A percentile compares a stretch with the other conserved stretches of the same genome.
Conservation (phyloP, 2,797 vertebrate species). For the Vireo griseus region DNA sequence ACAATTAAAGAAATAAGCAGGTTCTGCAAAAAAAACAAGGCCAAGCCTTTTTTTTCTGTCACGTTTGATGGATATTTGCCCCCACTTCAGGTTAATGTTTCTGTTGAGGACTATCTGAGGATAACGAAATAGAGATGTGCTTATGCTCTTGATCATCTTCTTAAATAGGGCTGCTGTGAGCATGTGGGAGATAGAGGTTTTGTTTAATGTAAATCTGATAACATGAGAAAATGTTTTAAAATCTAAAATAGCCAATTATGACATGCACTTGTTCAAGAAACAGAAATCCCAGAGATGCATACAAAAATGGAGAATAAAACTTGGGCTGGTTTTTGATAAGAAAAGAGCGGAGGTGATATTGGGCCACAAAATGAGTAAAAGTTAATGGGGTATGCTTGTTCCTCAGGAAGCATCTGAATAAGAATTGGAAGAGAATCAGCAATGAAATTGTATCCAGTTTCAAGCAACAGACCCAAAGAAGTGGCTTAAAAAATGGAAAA, state of each 20-base stretch:
- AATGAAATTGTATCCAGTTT: background rate
- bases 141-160: background rate
- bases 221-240: background rate
- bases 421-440: background rate
- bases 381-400: background rate
- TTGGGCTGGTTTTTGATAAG: background rate
- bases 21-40: background rate
- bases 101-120: background rate
- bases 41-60: background rate
- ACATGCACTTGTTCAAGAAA: background rate
- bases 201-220: background rate
- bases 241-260: background rate
- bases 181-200: background rate
- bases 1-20: background rate
- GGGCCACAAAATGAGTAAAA: background rate
- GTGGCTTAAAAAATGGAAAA: background rate
- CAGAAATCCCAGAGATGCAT: background rate
- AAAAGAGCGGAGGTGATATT: background rate
- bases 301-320: background rate
- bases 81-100: background rate
- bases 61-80: background rate
- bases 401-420: background rate
- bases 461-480: background rate
- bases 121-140: background rate
- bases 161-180: background rate